Evolutionary conservation across 2,113 vertebrate genomes (phyloP).

Genomic region (Rattus rattus): DNA sequence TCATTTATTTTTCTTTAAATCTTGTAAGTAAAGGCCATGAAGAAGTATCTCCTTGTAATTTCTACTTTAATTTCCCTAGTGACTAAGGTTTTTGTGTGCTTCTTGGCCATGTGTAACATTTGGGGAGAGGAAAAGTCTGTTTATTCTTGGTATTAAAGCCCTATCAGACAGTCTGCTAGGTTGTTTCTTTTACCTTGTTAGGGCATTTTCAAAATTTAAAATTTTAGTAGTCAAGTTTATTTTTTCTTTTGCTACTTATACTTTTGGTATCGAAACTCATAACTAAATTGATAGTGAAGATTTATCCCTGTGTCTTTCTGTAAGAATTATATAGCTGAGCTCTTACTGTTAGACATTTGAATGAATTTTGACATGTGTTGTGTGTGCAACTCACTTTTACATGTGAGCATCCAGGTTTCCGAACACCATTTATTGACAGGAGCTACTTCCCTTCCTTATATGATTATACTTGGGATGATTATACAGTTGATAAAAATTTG

Average conservation of each 20-base stretch:
- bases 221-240: neutral
- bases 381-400: conserved; percentile 6
- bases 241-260: neutral
- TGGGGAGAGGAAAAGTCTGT: neutral
- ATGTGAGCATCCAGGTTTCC: neutral
- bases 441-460: neutral
- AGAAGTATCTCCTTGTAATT: neutral
- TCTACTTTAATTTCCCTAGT: conserved; percentile 9
- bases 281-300: conserved; percentile 23
- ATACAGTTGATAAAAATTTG: conserved; percentile 32
- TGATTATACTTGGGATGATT: conserved; percentile 19
- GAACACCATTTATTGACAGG: neutral
- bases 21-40: neutral
- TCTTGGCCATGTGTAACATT: neutral
- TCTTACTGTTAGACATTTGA: neutral
- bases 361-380: neutral
- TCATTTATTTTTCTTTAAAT: neutral
- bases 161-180: neutral
- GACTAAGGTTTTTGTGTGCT: neutral
- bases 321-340: neutral
- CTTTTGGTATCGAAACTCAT: neutral
- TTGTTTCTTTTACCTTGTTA: neutral
- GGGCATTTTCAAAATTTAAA: neutral
- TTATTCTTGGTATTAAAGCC: neutral
- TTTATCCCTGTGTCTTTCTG: neutral